Conservation (phyloP, 2,888 invertebrate species). For the Drosophila neotestacea region DNA sequence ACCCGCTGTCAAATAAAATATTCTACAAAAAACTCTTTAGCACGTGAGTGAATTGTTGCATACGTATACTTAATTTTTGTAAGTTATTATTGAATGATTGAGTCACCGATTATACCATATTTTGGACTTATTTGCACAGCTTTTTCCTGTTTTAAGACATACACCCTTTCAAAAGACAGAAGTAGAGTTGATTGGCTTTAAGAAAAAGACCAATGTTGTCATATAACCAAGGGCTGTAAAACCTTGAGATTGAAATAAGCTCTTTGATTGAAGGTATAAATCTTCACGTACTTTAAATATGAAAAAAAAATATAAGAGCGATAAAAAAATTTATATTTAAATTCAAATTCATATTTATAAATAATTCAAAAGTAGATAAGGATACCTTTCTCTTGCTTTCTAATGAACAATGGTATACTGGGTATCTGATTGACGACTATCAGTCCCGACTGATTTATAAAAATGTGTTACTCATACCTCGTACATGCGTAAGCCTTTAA, state of each 20-base stretch:
- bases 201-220: no score
- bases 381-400: background rate
- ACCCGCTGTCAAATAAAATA: background rate
- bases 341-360: background rate
- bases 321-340: background rate
- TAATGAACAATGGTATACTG: no score
- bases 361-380: no score
- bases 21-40: slow-evolving; percentile 1
- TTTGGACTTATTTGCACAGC: slow-evolving; percentile 41
- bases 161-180: slow-evolving; percentile 4
- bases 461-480: slow-evolving; percentile 4
- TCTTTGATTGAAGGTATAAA: no score
- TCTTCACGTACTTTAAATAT: background rate
- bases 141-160: slow-evolving; percentile 6
- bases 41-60: slow-evolving; percentile 33
- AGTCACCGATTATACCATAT: slow-evolving; percentile 26
- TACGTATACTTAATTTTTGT: background rate
- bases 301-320: no score
- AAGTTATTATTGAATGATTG: slow-evolving; percentile 27
- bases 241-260: no score
- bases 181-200: no score
- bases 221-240: no score
- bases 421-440: background rate
- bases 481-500: slow-evolving; percentile 6
- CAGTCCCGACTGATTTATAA: no score